Conservation (phyloP, 2,888 invertebrate genomes). For the Hedychridium roseum region DNA sequence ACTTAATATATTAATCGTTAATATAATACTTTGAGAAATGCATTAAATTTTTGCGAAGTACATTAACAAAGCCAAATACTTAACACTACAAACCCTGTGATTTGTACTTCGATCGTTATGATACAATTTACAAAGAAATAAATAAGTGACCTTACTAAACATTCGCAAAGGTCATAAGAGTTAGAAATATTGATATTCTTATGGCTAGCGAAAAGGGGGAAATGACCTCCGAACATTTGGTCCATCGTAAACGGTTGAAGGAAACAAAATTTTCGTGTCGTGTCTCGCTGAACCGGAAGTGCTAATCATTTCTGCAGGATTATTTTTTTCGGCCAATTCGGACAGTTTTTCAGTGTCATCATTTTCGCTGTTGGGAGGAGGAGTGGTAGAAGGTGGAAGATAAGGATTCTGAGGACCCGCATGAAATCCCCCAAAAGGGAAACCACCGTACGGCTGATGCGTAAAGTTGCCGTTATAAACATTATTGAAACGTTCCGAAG, state of each 20-base stretch:
- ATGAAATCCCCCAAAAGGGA: neutral
- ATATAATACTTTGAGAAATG: too few relatives aligned
- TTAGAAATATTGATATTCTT: neutral
- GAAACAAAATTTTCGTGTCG: too few relatives aligned
- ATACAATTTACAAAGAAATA: neutral
- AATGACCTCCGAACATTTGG: too few relatives aligned
- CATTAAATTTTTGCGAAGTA: too few relatives aligned
- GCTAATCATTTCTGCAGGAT: too few relatives aligned
- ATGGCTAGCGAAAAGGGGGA: too few relatives aligned
- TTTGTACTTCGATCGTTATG: too few relatives aligned
- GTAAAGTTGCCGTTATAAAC: neutral
- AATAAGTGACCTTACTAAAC: neutral
- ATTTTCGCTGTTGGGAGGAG: neutral
- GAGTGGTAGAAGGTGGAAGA: neutral
- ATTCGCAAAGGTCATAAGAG: neutral
- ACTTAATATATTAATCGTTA: neutral
- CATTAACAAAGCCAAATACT: too few relatives aligned
- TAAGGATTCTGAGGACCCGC: neutral
- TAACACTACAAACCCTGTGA: too few relatives aligned
- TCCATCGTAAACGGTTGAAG: too few relatives aligned
- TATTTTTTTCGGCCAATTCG: neutral
- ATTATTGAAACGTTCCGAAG: conserved; percentile 12
- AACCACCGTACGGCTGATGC: neutral
- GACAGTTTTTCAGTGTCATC: neutral
- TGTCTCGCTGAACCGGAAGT: too few relatives aligned